Percentiles rank a stretch among this genome's conserved stretches.
These are phyloP conservation scores for Paelopatides confundens DNA, from an alignment of 53 echinoderm and acorn worm genomes.

Conservation along the genomic window DNA sequence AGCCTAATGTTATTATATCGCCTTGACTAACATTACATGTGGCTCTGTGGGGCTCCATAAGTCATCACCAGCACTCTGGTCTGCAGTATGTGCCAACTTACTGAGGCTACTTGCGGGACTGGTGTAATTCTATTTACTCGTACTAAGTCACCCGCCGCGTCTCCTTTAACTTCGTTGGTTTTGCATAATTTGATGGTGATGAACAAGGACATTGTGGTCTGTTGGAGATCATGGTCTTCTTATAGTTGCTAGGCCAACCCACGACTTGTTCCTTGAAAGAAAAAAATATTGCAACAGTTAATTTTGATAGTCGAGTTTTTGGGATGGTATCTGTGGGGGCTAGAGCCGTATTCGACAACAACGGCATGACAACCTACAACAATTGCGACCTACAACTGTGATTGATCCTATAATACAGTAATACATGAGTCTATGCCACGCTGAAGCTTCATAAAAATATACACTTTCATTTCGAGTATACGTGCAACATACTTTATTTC, in stretches of 20 bases:
- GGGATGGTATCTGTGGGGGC: background rate
- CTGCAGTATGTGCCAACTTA: background rate
- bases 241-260: conserved; percentile 23
- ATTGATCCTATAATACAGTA: too few relatives aligned
- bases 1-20: conserved; percentile 36
- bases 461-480: background rate
- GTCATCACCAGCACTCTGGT: background rate
- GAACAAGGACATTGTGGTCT: background rate
- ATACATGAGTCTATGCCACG: background rate
- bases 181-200: conserved; percentile 34
- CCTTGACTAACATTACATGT: background rate
- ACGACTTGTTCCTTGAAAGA: background rate
- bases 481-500: background rate
- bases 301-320: conserved; percentile 8
- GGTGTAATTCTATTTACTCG: conserved; percentile 33
- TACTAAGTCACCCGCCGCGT: conserved; percentile 15
- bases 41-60: background rate
- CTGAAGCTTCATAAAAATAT: background rate
- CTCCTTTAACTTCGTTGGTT: conserved; percentile 29
- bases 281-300: conserved; percentile 5
- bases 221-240: conserved; percentile 22
- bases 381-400: too few relatives aligned
- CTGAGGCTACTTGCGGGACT: background rate
- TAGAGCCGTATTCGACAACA: background rate
- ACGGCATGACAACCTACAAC: too few relatives aligned